Conservation (phyloP, 2,797 vertebrate genomes). For the Calcarius lapponicus region DNA sequence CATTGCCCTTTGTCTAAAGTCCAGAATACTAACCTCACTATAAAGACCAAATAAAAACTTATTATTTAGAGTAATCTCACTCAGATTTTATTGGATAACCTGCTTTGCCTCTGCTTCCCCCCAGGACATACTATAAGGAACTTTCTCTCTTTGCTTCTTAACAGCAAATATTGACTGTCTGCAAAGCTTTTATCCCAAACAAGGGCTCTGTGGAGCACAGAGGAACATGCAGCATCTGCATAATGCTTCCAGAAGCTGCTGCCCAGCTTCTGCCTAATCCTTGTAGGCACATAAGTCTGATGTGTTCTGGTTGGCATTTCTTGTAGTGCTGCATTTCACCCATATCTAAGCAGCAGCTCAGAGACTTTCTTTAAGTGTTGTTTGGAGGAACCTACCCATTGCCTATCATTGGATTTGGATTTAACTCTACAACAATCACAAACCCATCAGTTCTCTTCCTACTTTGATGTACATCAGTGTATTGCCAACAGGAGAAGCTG, state of each 20-base stretch:
- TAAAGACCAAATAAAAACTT: not conserved
- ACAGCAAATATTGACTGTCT: not conserved
- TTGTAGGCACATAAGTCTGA: not conserved
- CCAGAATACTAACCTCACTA: not conserved
- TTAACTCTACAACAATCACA: not conserved
- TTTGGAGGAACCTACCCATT: not conserved
- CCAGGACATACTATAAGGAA: not conserved
- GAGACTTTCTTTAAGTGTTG: not conserved
- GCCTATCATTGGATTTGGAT: not conserved
- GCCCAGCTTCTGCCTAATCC: not conserved
- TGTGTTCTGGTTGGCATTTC: not conserved
- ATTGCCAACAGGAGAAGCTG: not conserved
- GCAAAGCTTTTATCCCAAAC: not conserved
- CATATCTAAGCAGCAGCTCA: not conserved
- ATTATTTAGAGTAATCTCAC: not conserved
- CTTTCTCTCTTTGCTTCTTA: not conserved
- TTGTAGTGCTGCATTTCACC: not conserved
- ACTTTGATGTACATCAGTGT: not conserved
- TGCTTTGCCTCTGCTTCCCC: not conserved
- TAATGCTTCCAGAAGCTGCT: not conserved
- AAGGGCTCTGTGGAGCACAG: not conserved
- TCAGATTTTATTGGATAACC: not conserved
- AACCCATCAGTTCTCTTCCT: not conserved
- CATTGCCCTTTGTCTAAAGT: not conserved
- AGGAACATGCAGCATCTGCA: not conserved